Percentiles rank a stretch among this genome's conserved stretches.
phyloP scores from a whole-genome alignment of 2,888 invertebrate genomes.

The Xylocampa areola region DNA sequence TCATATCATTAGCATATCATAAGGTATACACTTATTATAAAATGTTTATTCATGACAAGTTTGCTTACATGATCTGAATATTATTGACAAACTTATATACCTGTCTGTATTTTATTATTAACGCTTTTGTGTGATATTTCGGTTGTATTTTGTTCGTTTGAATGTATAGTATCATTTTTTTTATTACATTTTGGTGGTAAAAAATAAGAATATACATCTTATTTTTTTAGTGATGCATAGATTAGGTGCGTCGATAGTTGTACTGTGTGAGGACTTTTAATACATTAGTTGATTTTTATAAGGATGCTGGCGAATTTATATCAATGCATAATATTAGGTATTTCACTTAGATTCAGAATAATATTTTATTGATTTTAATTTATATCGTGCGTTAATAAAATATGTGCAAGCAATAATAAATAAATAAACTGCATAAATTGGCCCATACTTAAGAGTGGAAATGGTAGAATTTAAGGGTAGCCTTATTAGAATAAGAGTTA shows the following conservation, averaged over 20 bases:
- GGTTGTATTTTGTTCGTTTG: constrained; percentile 40
- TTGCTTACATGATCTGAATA: constrained; percentile 62
- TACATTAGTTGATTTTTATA: constrained; percentile 49
- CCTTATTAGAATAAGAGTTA: constrained; percentile 87
- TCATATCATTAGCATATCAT: constrained; percentile 89
- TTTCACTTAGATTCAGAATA: constrained; percentile 47
- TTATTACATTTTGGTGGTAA: constrained; percentile 27
- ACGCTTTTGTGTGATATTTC: constrained; percentile 46
- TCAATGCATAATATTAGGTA: constrained; percentile 58
- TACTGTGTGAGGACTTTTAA: constrained; percentile 41
- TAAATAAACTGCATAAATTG: constrained; percentile 65
- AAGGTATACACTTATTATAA: constrained; percentile 72
- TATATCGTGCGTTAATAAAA: constrained; percentile 46
- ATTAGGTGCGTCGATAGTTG: constrained; percentile 42
- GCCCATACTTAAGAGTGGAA: constrained; percentile 74
- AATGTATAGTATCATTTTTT: constrained; percentile 47
- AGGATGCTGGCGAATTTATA: constrained; percentile 61
- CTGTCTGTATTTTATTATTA: constrained; percentile 13
- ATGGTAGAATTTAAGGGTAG: constrained; percentile 86
- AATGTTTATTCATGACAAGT: constrained; percentile 68
- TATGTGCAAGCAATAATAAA: constrained; percentile 73
- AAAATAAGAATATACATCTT: too few relatives aligned
- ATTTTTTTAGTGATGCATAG: constrained; percentile 39
- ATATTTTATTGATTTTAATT: constrained; percentile 44
- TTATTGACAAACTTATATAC: constrained; percentile 26